Base-by-base conservation (phyloP, 35 echinoderm and acorn worm genomes). In the Lytechinus pictus region DNA sequence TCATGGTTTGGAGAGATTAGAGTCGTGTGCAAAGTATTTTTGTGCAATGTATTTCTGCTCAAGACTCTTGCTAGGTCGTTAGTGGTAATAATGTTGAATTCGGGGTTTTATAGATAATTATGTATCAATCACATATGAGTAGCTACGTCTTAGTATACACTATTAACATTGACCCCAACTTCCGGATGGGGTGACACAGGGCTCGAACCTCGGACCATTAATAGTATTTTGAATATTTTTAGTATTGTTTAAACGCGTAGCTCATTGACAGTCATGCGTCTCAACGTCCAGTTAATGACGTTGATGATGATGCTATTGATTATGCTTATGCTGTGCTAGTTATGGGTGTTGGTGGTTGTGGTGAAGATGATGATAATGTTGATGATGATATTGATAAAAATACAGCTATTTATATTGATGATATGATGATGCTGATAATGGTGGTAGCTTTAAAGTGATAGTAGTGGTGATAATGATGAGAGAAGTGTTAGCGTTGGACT, bases 371-470 rank as follows among this genome's bases (percentile, higher is more conserved):
- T 89, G 87, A 89, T 89, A 29, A 27, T 52, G 87, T 0, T 89
- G 24, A 89, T 89, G 87, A 89, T n/a, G n/a, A n/a, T n/a, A n/a
- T n/a, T n/a, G n/a, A n/a, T n/a, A n/a, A n/a, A n/a, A n/a, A n/a
- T n/a, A n/a, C n/a, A n/a, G n/a, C n/a, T n/a, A n/a, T n/a, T n/a
- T n/a, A n/a, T 89, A 29, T 44, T 89, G 87, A 89, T 9, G 87
- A 89, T 89, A 89, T 51, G 87, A 89, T 53, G 87, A 89, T 27
- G 87, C 28, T 89, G 87, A 89, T 89, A 28, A 89, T 89, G 87
- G 19, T 53, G 87, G 33, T 89, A 16, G 14, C 12, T 9, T 10
- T 10, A 66, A 16, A 16, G 14, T 66, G 11, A 66, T 66, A 9
- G 19, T 71, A 6, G 24, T 24, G 61, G 16, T 19, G 16, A 71